Base-by-base conservation (phyloP, 1,140 invertebrate genomes). In the Ips typographus region DNA sequence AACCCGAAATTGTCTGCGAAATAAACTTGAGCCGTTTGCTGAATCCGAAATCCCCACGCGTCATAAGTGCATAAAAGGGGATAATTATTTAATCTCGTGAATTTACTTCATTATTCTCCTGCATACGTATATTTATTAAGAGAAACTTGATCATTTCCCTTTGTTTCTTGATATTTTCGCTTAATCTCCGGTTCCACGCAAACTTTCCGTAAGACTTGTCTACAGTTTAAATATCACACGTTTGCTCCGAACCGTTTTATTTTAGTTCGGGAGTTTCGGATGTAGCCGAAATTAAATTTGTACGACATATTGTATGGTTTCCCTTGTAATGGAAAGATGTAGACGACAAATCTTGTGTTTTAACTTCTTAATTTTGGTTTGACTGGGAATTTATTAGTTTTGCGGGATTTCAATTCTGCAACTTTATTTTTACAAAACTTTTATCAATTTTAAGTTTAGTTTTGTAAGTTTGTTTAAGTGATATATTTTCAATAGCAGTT, bases 91-190 rank as follows among this genome's bases (percentile, higher is more conserved):
- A 57, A 65, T 65, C 41, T 42, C 53, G 37, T 47, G 36, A 65
- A 65, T 38, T 65, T 65, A 57, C 43, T 57, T 53, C 40, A 56
- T 65, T 65, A 57, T 55, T 55, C 63, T 56, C 52, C 39, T 64
- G 49, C 61, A 64, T 65, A 65, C 63, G 53, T 67, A 67, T 57
- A 67, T 67, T 67, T 67, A 67, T 67, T 58, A 67, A 59, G 65
- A 67, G 38, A 49, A 67, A 67, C 65, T 64, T 64, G 61, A 52
- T 64, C 61, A 57, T 67, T 59, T 67, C 44, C 22, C 63, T 67
- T 58, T 67, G 52, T 59, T 42, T 42, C 53, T 42, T 51, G 42
- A 40, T 47, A 59, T 67, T 67, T 67, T 67, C 41, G 58, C 56
- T 59, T 67, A 67, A 67, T 67, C 65, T 67, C 55, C 65, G 41